Evolutionary conservation across 2,797 vertebrate genomes (phyloP).

Genomic region (Coregonus sp.): DNA sequence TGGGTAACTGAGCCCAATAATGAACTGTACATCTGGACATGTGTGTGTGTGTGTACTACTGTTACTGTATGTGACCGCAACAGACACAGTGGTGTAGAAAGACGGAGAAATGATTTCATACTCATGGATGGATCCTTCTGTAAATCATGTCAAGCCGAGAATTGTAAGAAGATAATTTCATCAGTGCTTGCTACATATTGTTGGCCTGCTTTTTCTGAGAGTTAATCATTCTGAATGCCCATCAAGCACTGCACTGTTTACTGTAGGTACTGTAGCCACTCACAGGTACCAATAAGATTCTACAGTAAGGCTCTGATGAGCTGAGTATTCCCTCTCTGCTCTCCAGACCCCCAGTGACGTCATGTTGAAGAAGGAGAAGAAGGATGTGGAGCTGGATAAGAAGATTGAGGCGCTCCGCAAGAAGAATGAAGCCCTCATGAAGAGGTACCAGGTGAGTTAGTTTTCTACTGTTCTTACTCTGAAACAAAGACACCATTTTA

Average conservation of each 20-base stretch:
- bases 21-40: slow-evolving; percentile 64
- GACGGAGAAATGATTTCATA: background rate
- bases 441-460: slow-evolving; percentile 88
- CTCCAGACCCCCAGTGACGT: slow-evolving; percentile 68
- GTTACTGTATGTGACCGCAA: slow-evolving; percentile 13
- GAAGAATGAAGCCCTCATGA: slow-evolving; percentile 93
- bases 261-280: background rate
- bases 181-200: too few species aligned
- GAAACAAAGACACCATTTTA: background rate
- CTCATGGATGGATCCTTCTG: background rate
- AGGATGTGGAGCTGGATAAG: slow-evolving; percentile 90
- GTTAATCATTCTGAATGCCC: too few species aligned
- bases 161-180: background rate
- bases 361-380: slow-evolving; percentile 82
- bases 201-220: too few species aligned
- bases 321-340: slow-evolving; percentile 15
- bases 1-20: slow-evolving; percentile 68
- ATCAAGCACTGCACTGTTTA: background rate
- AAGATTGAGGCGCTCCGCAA: slow-evolving; percentile 91
- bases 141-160: background rate
- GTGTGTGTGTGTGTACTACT: slow-evolving; percentile 7
- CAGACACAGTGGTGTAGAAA: slow-evolving; percentile 6
- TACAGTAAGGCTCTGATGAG: background rate
- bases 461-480: background rate
- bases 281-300: background rate